These are phyloP conservation scores for Eupithecia subumbrata DNA, from an alignment of 2,888 invertebrate species.

Conservation along the genomic window DNA sequence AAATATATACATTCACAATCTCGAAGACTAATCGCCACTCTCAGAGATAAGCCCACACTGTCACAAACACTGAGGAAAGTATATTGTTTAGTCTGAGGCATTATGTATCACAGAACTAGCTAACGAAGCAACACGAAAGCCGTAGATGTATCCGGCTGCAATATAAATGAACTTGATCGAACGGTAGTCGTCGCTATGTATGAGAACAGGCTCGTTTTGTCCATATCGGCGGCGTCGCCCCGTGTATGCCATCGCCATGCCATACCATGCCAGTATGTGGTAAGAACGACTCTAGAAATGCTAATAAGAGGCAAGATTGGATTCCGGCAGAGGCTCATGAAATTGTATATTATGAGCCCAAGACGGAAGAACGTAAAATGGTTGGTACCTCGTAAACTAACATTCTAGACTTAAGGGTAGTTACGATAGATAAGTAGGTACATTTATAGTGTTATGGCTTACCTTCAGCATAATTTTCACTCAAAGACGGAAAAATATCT, in stretches of 20 bases:
- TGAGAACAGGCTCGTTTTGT: slow-evolving; percentile 65
- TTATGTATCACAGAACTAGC: slow-evolving; percentile 26
- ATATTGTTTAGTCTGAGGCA: slow-evolving; percentile 6
- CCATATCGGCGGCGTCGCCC: slow-evolving; percentile 55
- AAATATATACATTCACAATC: background rate
- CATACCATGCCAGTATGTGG: slow-evolving; percentile 51
- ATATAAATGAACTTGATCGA: slow-evolving; percentile 69
- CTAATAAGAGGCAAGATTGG: slow-evolving; percentile 50
- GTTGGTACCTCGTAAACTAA: slow-evolving; percentile 8
- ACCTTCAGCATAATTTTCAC: background rate
- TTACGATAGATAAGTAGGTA: background rate
- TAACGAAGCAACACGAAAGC: slow-evolving; percentile 55
- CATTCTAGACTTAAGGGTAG: slow-evolving; percentile 1
- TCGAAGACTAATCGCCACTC: background rate
- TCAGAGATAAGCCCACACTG: slow-evolving; percentile 3
- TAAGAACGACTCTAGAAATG: slow-evolving; percentile 51
- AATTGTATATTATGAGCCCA: slow-evolving; percentile 8
- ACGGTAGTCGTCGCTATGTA: slow-evolving; percentile 60
- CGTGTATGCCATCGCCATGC: slow-evolving; percentile 38
- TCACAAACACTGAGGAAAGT: background rate
- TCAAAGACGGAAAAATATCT: background rate
- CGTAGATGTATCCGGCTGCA: slow-evolving; percentile 60
- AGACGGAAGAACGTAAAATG: slow-evolving; percentile 10
- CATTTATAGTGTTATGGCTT: background rate
- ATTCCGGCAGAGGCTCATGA: slow-evolving; percentile 18